phyloP scores from a whole-genome alignment of 2,113 vertebrate species.

The Castor canadensis region DNA sequence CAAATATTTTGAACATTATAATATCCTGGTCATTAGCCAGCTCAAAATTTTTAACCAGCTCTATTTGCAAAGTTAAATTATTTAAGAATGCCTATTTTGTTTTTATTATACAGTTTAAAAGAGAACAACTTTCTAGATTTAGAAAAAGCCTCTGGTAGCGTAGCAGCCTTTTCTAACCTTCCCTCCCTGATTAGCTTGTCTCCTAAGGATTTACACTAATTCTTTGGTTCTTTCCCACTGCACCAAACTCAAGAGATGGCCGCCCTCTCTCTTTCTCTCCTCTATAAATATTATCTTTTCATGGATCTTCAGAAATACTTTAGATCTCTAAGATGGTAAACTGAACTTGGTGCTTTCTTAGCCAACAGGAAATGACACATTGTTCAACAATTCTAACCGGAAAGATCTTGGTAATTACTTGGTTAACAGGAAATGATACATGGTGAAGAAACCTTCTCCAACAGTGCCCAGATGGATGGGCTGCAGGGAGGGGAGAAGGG shows the following conservation, averaged over 20 bases:
- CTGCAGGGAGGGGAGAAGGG: background rate
- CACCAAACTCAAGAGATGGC: background rate
- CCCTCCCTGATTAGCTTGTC: background rate
- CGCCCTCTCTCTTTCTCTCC: background rate
- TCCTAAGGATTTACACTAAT: background rate
- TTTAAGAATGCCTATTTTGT: background rate
- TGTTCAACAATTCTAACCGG: background rate
- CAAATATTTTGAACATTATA: constrained; percentile 34
- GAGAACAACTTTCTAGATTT: background rate
- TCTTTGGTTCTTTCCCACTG: background rate
- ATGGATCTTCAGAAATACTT: background rate
- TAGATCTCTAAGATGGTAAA: background rate
- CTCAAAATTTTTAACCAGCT: background rate
- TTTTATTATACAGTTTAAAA: constrained; percentile 5
- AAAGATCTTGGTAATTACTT: background rate
- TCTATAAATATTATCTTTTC: background rate
- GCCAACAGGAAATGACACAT: background rate
- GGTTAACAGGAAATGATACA: background rate
- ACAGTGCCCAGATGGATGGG: background rate
- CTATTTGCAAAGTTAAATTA: background rate
- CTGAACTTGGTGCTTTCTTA: background rate
- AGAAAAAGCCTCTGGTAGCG: background rate
- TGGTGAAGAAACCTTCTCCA: background rate
- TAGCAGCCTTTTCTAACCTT: background rate
- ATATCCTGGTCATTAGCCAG: background rate